Percentiles rank a stretch among this genome's conserved stretches.
Evolutionary conservation across 2,888 invertebrate species (phyloP).

Genomic region (Synanthedon andrenaeformis): DNA sequence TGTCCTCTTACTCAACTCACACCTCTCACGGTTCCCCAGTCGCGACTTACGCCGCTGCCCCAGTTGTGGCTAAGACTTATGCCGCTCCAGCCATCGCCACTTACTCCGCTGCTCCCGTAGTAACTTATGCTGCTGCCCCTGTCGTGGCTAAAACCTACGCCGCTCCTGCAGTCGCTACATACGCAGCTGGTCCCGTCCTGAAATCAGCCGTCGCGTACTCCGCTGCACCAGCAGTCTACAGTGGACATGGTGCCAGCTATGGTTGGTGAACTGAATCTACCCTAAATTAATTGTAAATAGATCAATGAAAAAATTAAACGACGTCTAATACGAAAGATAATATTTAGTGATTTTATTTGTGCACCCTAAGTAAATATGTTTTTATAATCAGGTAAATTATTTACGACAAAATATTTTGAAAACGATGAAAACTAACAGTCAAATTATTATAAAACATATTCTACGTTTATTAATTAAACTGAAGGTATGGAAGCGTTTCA

Average conservation of each 20-base stretch:
- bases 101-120: conserved; percentile 11
- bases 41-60: conserved; percentile 29
- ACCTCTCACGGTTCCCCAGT: conserved; percentile 18
- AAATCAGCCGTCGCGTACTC: conserved; percentile 63
- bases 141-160: conserved; percentile 16
- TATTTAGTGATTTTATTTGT: background rate
- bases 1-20: conserved; percentile 30
- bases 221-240: conserved; percentile 74
- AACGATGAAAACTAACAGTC: too few species aligned
- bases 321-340: conserved; percentile 19
- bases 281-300: conserved; percentile 30
- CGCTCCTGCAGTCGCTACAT: conserved; percentile 21
- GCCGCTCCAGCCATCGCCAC: conserved; percentile 21
- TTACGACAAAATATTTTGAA: too few species aligned
- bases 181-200: conserved; percentile 42
- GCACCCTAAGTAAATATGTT: too few species aligned
- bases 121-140: conserved; percentile 8
- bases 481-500: too few species aligned
- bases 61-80: conserved; percentile 19
- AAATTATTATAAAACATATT: too few species aligned
- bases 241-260: conserved; percentile 74
- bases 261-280: conserved; percentile 68
- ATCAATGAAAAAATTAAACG: conserved; percentile 27
- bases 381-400: too few species aligned
- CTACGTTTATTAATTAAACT: too few species aligned